A percentile compares a stretch with the other conserved stretches of the same genome.
phyloP scores from a whole-genome alignment of 92 coral and sea anemone genomes.

The Parazoanthus atlanticus region DNA sequence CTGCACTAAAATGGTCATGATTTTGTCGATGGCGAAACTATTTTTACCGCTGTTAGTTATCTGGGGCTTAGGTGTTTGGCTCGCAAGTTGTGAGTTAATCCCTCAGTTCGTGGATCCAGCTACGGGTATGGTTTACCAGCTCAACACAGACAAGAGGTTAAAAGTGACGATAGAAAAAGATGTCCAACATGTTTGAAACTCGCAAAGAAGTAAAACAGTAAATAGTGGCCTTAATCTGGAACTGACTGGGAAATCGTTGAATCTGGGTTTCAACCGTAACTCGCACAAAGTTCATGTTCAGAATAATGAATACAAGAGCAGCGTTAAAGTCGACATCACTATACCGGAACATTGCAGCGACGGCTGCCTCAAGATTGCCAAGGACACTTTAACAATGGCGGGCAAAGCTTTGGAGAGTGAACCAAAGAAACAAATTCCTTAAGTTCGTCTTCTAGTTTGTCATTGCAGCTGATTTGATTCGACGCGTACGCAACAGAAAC shows the following conservation, averaged over 20 bases:
- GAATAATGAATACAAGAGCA: neutral
- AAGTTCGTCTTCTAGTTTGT: neutral
- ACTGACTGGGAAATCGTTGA: neutral
- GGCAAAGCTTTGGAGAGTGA: slow-evolving; percentile 1
- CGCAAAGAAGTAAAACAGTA: slow-evolving; percentile 13
- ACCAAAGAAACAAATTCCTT: slow-evolving; percentile 10
- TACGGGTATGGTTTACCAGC: slow-evolving; percentile 11
- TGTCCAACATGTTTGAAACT: neutral
- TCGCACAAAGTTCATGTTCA: slow-evolving; percentile 12
- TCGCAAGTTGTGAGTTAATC: neutral
- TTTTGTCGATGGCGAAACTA: neutral
- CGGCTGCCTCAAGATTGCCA: neutral
- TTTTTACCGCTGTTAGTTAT: neutral
- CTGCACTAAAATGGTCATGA: neutral
- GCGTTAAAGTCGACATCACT: neutral
- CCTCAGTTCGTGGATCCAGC: slow-evolving; percentile 14
- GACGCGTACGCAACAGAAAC: too few relatives aligned
- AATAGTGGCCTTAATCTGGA: neutral
- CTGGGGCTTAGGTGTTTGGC: neutral
- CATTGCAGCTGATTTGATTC: too few relatives aligned
- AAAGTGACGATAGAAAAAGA: slow-evolving; percentile 13
- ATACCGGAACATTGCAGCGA: slow-evolving; percentile 16
- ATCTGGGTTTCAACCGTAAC: slow-evolving; percentile 8
- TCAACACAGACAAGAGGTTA: slow-evolving; percentile 5
- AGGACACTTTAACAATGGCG: neutral